Evolutionary conservation across 1,140 invertebrate species (phyloP), one percentile per base, ranked within the genome.

Genomic region (Harpegnathos saltator): DNA sequence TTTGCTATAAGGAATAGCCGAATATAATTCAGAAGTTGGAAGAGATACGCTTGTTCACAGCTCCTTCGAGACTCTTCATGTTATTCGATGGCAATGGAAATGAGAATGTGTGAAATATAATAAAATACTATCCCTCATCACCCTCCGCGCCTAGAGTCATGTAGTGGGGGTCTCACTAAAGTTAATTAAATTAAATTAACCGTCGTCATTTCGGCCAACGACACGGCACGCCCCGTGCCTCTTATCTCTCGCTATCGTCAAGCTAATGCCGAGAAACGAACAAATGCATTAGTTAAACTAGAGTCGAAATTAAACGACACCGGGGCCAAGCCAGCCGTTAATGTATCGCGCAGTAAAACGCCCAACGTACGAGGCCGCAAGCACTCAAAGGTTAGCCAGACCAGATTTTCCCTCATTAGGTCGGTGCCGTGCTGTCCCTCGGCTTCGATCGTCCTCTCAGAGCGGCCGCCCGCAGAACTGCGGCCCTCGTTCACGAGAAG

Each of bases 341-440:
- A 80, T 80, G 65, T 80, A 69, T 80, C 75, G 52, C 65, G 14
- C 54, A 56, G 65, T 80, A 80, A 80, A 80, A 80, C 38, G 75
- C 44, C 33, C 75, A 3, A 33, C 22, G 33, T n/a, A 80, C 52
- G 65, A 44, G 22, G 75, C 75, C 63, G 52, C 63, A 78, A 22
- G 75, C 75, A 80, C 75, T 80, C 65, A 80, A 80, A 80, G 75
- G 75, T 80, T 80, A 80, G 75, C 75, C 75, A 80, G 63, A 80
- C 75, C 52, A 80, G 65, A 80, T 80, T 80, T 80, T 71, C 75
- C 38, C 52, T 80, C 75, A 80, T 80, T 80, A 80, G 65, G 54
- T 80, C 75, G 17, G 33, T 80, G 65, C 65, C 29, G 74, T 80
- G 50, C 63, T 66, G 24, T 66, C 50, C n/a, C 29, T 71, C 52